phyloP scores from a whole-genome alignment of 2,797 vertebrate species.

The Agapornis canus region DNA sequence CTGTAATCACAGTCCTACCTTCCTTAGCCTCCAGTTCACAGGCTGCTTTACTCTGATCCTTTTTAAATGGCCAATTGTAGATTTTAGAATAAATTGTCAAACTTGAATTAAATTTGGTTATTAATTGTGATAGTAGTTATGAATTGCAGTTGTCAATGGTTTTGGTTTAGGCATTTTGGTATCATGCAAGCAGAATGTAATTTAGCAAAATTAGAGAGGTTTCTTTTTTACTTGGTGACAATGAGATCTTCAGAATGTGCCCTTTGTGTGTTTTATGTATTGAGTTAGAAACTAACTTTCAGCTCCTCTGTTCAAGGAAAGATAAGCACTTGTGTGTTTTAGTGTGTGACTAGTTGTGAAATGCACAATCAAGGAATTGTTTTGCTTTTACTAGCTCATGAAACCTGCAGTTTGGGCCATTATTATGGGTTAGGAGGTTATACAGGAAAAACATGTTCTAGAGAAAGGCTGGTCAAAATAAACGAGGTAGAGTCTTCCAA shows the following conservation, averaged over 20 bases:
- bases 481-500: slow-evolving; percentile 23
- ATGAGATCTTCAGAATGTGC: not conserved
- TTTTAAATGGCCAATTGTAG: not conserved
- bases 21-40: not conserved
- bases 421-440: slow-evolving; percentile 71
- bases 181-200: not conserved
- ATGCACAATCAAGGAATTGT: slow-evolving; percentile 48
- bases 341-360: slow-evolving; percentile 38
- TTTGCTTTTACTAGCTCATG: slow-evolving; percentile 47
- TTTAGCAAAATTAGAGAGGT: not conserved
- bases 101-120: not conserved
- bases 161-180: not conserved
- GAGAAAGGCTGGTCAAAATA: slow-evolving; percentile 59
- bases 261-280: not conserved
- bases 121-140: not conserved
- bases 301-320: not conserved
- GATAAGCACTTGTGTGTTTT: slow-evolving; percentile 1
- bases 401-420: slow-evolving; percentile 66
- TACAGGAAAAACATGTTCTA: slow-evolving; percentile 77
- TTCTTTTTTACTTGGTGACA: not conserved
- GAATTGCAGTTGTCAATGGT: not conserved
- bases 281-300: not conserved
- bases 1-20: not conserved
- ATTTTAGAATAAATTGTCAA: not conserved
- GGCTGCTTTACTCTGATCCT: not conserved